A percentile compares a stretch with the other conserved stretches of the same genome.
Conservation (phyloP, 2,797 vertebrate genomes). For the Eremophila alpestris region DNA sequence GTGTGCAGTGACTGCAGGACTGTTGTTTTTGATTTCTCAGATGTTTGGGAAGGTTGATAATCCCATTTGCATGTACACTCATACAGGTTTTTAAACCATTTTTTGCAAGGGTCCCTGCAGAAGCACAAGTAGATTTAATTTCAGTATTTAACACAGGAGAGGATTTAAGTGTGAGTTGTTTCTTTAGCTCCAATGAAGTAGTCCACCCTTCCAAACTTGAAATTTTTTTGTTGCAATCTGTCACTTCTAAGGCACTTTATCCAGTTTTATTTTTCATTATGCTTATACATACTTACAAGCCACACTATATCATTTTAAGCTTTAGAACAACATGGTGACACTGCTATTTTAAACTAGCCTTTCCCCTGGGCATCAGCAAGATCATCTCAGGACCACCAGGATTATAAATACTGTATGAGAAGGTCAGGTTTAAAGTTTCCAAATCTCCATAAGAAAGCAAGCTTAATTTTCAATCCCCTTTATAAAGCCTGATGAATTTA, state of each 20-base stretch:
- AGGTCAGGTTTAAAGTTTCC: constrained; percentile 78
- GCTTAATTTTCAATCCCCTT: constrained; percentile 48
- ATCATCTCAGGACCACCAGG: constrained; percentile 64
- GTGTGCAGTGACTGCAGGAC: not conserved
- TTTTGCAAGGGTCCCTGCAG: not conserved
- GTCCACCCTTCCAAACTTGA: not conserved
- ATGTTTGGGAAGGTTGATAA: not conserved
- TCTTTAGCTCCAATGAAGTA: not conserved
- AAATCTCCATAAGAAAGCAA: constrained; percentile 68
- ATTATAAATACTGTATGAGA: constrained; percentile 77
- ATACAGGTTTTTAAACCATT: not conserved
- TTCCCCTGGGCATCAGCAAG: constrained; percentile 49
- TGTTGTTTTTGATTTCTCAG: not conserved
- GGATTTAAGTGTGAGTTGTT: not conserved
- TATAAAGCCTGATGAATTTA: constrained; percentile 43
- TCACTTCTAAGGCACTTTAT: not conserved
- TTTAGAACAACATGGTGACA: constrained; percentile 34
- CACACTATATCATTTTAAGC: not conserved
- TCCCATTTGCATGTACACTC: not conserved
- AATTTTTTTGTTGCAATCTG: not conserved
- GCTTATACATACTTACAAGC: not conserved
- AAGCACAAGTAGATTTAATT: not conserved
- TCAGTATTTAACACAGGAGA: not conserved
- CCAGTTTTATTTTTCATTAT: not conserved
- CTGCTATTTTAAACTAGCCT: constrained; percentile 70